Conservation (phyloP, 2,888 invertebrate species). For the Cephonodes hylas region DNA sequence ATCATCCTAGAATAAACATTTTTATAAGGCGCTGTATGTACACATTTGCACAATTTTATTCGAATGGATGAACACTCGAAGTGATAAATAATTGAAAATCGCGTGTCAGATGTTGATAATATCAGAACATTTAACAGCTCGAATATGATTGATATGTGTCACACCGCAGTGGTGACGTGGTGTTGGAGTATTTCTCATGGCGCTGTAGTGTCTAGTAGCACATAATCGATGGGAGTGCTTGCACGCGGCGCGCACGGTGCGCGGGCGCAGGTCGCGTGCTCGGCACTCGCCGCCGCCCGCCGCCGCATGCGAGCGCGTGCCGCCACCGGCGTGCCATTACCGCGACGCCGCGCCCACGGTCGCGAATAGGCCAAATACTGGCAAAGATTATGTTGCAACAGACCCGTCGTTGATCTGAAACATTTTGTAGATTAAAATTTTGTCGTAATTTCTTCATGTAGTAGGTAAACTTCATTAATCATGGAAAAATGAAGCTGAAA, state of each 20-base stretch:
- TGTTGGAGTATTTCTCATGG: constrained; percentile 51
- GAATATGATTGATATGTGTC: constrained; percentile 21
- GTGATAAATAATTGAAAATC: background rate
- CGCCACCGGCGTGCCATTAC: constrained; percentile 68
- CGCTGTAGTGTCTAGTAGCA: constrained; percentile 40
- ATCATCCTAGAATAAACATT: background rate
- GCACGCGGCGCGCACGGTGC: constrained; percentile 41
- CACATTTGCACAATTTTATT: background rate
- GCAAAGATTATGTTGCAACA: constrained; percentile 38
- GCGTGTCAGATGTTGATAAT: background rate
- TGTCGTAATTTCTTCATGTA: too few relatives aligned
- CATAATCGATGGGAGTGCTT: constrained; percentile 76
- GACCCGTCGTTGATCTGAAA: constrained; percentile 6
- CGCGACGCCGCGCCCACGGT: constrained; percentile 53
- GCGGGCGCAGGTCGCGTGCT: constrained; percentile 38
- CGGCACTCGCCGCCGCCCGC: constrained; percentile 39
- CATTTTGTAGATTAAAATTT: too few relatives aligned
- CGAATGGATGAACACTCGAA: background rate
- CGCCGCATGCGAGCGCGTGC: constrained; percentile 30
- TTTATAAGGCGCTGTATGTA: background rate
- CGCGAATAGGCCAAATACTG: constrained; percentile 45
- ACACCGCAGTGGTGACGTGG: constrained; percentile 22
- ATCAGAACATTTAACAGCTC: background rate
- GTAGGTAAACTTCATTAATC: too few relatives aligned
- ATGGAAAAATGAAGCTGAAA: too few relatives aligned